A percentile compares a stretch with the other conserved stretches of the same genome.
Conservation (phyloP, 2,113 vertebrate genomes). For the Pelvicachromis taeniatus region DNA sequence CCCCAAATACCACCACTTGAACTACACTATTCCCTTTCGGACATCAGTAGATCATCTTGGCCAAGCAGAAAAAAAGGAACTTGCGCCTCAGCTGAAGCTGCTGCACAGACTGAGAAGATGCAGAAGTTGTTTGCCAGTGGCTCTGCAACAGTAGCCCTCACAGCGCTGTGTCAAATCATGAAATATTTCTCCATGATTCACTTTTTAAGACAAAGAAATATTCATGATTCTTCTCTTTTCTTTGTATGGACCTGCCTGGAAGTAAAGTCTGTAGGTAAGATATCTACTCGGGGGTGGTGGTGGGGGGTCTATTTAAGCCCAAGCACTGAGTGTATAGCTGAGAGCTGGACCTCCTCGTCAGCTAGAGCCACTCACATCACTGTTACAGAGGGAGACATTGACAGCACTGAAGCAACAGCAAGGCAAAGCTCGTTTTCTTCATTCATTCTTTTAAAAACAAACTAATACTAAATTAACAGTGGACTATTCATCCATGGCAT, state of each 20-base stretch:
- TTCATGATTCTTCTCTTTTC: not conserved
- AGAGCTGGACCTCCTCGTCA: conserved; percentile 53
- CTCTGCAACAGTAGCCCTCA: not conserved
- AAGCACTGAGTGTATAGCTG: conserved; percentile 17
- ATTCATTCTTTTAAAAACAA: conserved; percentile 5
- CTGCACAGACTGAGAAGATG: not conserved
- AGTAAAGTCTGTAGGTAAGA: not conserved
- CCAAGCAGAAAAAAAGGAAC: not conserved
- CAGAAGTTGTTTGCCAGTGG: not conserved
- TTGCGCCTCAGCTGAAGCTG: not conserved
- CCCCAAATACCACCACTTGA: not conserved
- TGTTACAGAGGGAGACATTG: not conserved
- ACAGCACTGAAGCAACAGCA: conserved; percentile 33
- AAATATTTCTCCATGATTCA: not conserved
- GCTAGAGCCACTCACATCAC: conserved; percentile 4
- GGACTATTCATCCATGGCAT: conserved; percentile 2
- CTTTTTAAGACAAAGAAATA: not conserved
- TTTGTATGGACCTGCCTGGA: not conserved
- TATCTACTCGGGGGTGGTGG: not conserved
- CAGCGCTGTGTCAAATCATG: not conserved
- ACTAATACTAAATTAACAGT: not conserved
- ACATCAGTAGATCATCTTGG: not conserved
- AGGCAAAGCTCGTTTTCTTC: conserved; percentile 38
- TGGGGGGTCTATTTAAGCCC: not conserved
- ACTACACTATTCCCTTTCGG: not conserved